These are phyloP conservation scores for Synaphobranchus kaupii DNA, from an alignment of 2,797 vertebrate species.

Conservation along the genomic window DNA sequence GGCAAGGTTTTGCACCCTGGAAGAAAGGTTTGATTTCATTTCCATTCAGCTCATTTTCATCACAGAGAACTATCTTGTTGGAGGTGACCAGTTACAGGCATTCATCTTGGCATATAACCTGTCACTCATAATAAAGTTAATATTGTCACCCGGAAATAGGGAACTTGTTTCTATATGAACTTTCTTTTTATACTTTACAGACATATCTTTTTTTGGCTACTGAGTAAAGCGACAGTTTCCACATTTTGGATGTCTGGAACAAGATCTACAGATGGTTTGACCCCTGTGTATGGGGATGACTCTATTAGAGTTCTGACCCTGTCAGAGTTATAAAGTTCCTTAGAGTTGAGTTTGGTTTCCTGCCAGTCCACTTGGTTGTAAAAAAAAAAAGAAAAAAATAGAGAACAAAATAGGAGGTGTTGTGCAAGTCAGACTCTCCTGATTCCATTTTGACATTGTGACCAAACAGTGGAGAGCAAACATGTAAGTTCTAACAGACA, in stretches of 20 bases:
- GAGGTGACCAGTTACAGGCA: neutral
- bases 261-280: neutral
- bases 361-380: neutral
- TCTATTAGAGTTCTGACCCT: neutral
- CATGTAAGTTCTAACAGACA: neutral
- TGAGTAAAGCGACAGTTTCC: neutral
- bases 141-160: neutral
- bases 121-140: neutral
- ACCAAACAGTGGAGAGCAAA: neutral
- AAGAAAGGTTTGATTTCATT: neutral
- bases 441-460: neutral
- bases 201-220: neutral
- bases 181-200: neutral
- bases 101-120: neutral
- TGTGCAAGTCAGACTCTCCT: neutral
- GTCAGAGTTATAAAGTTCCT: neutral
- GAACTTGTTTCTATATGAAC: neutral
- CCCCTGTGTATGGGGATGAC: neutral
- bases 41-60: neutral
- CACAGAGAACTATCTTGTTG: neutral
- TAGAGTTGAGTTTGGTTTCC: neutral
- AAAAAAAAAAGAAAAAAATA: too few relatives aligned
- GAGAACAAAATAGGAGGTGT: neutral
- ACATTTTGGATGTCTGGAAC: neutral
- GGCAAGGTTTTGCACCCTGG: neutral